Base-by-base conservation (phyloP, 2,888 invertebrate species). In the Calliopum simillimum region DNA sequence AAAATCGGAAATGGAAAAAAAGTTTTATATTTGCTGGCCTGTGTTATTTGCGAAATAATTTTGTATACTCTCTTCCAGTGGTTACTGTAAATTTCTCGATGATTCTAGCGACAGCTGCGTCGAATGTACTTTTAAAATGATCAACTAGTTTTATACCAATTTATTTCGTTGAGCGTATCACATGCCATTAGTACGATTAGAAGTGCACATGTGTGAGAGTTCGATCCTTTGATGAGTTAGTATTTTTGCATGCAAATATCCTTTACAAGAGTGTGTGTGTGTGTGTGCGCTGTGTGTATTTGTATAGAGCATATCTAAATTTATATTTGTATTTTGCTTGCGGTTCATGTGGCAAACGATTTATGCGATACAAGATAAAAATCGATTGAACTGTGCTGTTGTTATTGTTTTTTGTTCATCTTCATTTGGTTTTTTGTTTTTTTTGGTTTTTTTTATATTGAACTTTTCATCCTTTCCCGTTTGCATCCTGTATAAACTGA, bases 361-460 rank as follows among this genome's bases (percentile, higher is more conserved):
- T 81, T 81, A 81, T 82, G 80, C 79, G 78, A 78, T 78, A 76
- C 75, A 76, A 80, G 81, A 81, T 81, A 82, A 79, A 79, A 81
- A 81, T 81, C 81, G 82, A 81, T 81, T 82, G 78, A 78, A 80
- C 78, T 78, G 33, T 33, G 33, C n/a, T n/a, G n/a, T n/a, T 33
- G 33, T 33, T 33, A 8, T 33, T 33, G 8, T 33, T 33, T 33
- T 33, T n/a, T n/a, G n/a, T n/a, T 33, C 33, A 44, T 21, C 55
- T 16, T 41, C 58, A 44, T 14, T 14, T 13, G 21, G 51, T 19
- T 2, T 51, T 8, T 19, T 14, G n/a, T 8, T 16, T 13, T 3
- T 56, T 23, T 25, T 2, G 1, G 19, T 14, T 14, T 21, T 16
- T 61, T 43, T 11, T 23, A 11, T 44, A n/a, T 46, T 14, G 41